Percentiles rank a stretch among this genome's conserved stretches.
phyloP scores from a whole-genome alignment of 2,113 vertebrate species.

The Ailurus styani region DNA sequence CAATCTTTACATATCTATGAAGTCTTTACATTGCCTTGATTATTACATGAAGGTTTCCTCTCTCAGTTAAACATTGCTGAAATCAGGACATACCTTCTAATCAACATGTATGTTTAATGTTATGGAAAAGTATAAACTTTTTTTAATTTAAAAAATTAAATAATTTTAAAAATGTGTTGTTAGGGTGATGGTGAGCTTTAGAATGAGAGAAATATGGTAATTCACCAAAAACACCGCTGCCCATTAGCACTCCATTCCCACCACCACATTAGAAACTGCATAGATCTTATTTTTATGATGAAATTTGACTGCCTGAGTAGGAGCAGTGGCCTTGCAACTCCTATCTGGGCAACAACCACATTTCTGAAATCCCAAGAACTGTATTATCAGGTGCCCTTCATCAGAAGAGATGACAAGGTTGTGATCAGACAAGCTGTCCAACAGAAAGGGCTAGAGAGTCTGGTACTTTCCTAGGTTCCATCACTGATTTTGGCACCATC shows the following conservation, averaged over 20 bases:
- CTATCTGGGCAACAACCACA: neutral
- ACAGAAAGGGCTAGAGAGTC: neutral
- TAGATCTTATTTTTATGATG: neutral
- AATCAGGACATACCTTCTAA: neutral
- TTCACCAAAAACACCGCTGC: neutral
- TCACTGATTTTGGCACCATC: neutral
- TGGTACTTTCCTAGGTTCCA: neutral
- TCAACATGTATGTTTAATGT: neutral
- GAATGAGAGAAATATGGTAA: neutral
- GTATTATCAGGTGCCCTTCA: neutral
- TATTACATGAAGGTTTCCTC: neutral
- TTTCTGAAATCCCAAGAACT: neutral
- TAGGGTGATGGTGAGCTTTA: neutral
- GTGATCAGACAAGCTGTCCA: neutral
- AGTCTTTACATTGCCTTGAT: neutral
- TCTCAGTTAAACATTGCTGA: neutral
- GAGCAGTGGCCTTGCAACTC: neutral
- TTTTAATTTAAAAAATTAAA: neutral
- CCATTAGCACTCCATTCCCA: neutral
- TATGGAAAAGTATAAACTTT: neutral
- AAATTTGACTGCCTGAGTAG: neutral
- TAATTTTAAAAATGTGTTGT: neutral
- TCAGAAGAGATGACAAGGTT: neutral
- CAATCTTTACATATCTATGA: neutral
- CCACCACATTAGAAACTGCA: neutral